These are phyloP conservation scores for Dryobates pubescens DNA, from an alignment of 2,797 vertebrate species.

Conservation along the genomic window DNA sequence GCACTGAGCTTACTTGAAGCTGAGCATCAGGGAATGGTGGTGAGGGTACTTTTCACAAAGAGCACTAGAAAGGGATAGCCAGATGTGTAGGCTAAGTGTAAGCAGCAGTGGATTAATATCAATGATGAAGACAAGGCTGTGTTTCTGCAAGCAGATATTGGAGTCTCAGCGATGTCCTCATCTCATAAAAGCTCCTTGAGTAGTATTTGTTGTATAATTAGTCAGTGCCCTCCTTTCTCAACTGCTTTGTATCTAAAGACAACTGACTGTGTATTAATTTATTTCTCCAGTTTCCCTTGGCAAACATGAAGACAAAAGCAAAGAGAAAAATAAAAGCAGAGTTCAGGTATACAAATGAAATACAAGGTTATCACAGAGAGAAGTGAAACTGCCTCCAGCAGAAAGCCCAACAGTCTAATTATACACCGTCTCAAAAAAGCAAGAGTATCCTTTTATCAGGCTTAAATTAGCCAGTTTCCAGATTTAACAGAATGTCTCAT, in stretches of 20 bases:
- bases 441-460: conserved; percentile 9
- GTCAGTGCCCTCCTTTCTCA: not conserved
- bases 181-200: not conserved
- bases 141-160: not conserved
- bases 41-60: not conserved
- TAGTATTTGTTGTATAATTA: not conserved
- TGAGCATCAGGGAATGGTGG: not conserved
- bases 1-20: not conserved
- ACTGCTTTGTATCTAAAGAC: not conserved
- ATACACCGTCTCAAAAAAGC: not conserved
- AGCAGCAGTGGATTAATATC: not conserved
- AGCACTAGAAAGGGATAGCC: not conserved
- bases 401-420: not conserved
- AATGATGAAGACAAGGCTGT: not conserved
- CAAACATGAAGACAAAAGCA: not conserved
- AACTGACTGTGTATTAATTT: not conserved
- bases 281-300: not conserved
- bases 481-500: conserved; percentile 26
- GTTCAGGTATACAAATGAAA: not conserved
- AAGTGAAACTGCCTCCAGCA: not conserved
- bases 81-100: not conserved
- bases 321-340: not conserved
- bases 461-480: conserved; percentile 25
- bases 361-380: not conserved
- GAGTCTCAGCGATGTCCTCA: not conserved